Evolutionary conservation across 2,888 invertebrate genomes (phyloP), one percentile per base, ranked within the genome.

Genomic region (Urechis unicinctus): DNA sequence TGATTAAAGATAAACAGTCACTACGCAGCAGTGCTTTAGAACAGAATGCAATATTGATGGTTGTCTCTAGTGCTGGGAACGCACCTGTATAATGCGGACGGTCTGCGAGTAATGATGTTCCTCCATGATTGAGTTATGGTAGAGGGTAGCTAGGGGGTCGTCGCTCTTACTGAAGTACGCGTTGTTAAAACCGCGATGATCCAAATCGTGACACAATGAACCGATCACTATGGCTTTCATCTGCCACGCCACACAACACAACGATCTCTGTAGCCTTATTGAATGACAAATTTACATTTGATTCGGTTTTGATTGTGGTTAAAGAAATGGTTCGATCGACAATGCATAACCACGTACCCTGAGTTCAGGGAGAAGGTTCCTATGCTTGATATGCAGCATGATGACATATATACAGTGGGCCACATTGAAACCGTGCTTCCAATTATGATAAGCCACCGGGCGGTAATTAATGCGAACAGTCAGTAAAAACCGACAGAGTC

Each of bases 101-200:
- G 69, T 66, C 55, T 66, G 65, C 50, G 66, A 63, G 56, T 66
- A 71, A 53, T 71, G 71, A 55, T 71, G 71, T 46, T 68, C 64
- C 55, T 71, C 71, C 71, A 71, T 69, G 3, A 68, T 68, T 1
- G 69, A 70, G 1, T 67, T 66, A 4, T 65, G 60, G 57, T 71
- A 71, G 22, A 71, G 60, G 5, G 60, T 64, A 25, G 69, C 67
- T 45, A 71, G 60, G 1, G 71, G 69, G 31, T 62, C 65, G 24
- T 68, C 56, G 30, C 65, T 44, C 56, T 68, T 67, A 51, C 61
- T 55, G 49, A 70, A 63, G 60, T 66, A 71, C 3, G 67, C 62
- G 48, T 71, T 71, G 63, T 64, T 70, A 58, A 63, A 69, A 21
- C 71, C 71, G 1, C 71, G 59, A 56, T 71, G 71, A 50, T 71